A percentile compares a stretch with the other conserved stretches of the same genome.
Evolutionary conservation across 2,888 invertebrate species (phyloP).

Genomic region (Cryptocheilus praepositus): DNA sequence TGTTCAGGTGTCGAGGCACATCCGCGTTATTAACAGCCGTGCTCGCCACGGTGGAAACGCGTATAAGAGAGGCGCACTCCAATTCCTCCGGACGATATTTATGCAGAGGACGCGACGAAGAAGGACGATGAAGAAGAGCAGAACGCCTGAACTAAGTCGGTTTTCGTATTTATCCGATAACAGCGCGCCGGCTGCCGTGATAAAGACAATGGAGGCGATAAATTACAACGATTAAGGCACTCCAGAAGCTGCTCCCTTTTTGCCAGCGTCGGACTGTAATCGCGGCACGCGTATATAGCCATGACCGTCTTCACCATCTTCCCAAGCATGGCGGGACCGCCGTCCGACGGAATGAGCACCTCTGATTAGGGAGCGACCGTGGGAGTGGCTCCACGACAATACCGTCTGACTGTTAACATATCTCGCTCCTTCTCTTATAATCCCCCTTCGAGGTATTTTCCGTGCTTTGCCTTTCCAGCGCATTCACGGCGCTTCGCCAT

Average conservation of each 20-base stretch:
- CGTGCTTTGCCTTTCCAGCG: constrained; percentile 57
- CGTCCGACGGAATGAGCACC: constrained; percentile 37
- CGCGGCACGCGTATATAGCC: background rate
- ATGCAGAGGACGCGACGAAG: too few relatives aligned
- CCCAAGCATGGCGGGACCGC: background rate
- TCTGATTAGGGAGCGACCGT: constrained; percentile 49
- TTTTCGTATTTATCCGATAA: too few relatives aligned
- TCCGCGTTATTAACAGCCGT: too few relatives aligned
- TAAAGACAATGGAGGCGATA: background rate
- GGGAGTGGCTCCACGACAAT: constrained; percentile 58
- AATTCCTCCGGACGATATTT: too few relatives aligned
- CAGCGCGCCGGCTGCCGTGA: background rate
- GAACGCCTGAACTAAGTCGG: too few relatives aligned
- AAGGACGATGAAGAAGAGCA: too few relatives aligned
- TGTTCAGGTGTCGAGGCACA: too few relatives aligned
- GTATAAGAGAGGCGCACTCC: constrained; percentile 12
- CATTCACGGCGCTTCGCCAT: too few relatives aligned
- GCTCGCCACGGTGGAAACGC: too few relatives aligned
- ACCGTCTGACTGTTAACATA: constrained; percentile 62
- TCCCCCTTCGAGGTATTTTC: constrained; percentile 56
- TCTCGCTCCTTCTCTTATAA: constrained; percentile 52
- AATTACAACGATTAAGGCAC: background rate
- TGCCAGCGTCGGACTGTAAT: constrained; percentile 1
- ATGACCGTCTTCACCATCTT: too few relatives aligned
- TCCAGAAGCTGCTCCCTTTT: too few relatives aligned